Evolutionary conservation across 2,113 vertebrate species (phyloP), one percentile per base, ranked within the genome.

Genomic region (Hassar affinis): DNA sequence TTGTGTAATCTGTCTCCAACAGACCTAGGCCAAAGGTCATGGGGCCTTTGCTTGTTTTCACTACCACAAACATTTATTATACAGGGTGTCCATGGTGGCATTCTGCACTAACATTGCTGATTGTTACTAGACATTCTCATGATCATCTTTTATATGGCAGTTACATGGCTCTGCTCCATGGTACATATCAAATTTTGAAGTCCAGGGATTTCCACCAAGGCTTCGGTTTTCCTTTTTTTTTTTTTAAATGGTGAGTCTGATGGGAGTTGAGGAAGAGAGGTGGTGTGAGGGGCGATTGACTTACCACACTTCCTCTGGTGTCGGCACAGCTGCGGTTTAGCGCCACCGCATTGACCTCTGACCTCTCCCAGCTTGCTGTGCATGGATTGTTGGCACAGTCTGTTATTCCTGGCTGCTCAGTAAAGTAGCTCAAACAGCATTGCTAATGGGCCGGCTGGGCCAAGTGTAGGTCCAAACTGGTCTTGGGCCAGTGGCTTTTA

Each of bases 361-460:
- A 84, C 84, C 87, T 85, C 45, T 86, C 82, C 38, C 81, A 81
- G 76, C 62, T 79, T 66, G 75, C 9, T 61, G 54, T 69, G 79
- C 47, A 69, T 66, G 79, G 79, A 51, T 80, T 80, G 78, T 62
- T 78, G 49, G 81, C 66, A 51, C 25, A 64, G 81, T 78, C 81
- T 87, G 85, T 87, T 87, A 83, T 83, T 85, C 68, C 82, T 84
- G 81, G 79, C 74, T 15, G 82, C 59, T 85, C 80, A 79, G 77
- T 33, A 54, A 51, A 88, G 88, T 80, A 20, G 57, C 51, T 77
- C 51, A 6, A 56, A 66, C 87, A 69, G 59, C 42, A 52, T 38
- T 85, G 86, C 61, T 86, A 87, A 89, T 83, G 85, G 85, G 81
- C 59, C 85, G 72, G 35, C 18, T 59, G 49, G 77, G 85, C 86